Percentiles rank a stretch among this genome's conserved stretches.
These are phyloP conservation scores for Cremastinae sp. DNA, from an alignment of 2,888 invertebrate genomes.

Conservation along the genomic window DNA sequence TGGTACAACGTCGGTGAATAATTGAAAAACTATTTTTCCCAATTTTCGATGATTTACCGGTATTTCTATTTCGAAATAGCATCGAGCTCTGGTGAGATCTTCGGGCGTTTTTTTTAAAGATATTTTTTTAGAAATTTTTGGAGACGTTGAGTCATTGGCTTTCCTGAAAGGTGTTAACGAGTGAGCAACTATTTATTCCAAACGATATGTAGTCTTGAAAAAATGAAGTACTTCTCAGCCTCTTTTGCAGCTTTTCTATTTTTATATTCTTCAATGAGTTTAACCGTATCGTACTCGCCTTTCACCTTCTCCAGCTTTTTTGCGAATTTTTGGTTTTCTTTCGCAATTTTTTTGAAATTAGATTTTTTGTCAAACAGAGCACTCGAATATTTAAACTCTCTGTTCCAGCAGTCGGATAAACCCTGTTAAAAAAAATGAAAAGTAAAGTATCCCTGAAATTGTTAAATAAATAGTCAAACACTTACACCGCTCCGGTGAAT, in stretches of 20 bases:
- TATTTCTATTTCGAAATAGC: constrained; percentile 76
- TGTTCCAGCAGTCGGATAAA: constrained; percentile 72
- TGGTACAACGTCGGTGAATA: constrained; percentile 77
- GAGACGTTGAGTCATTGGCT: constrained; percentile 6
- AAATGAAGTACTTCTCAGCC: constrained; percentile 51
- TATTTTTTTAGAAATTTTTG: constrained; percentile 2
- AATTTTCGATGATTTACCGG: constrained; percentile 68
- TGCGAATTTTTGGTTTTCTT: constrained; percentile 66
- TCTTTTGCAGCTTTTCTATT: constrained; percentile 56
- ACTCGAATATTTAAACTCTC: constrained; percentile 39
- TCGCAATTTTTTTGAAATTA: constrained; percentile 52
- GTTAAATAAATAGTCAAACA: constrained; percentile 13
- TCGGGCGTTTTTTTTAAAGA: constrained; percentile 1
- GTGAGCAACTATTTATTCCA: background rate
- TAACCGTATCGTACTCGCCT: constrained; percentile 63
- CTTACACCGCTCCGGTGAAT: constrained; percentile 84
- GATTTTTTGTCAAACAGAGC: constrained; percentile 28
- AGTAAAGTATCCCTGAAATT: background rate
- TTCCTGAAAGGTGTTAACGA: constrained; percentile 1
- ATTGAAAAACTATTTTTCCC: constrained; percentile 77
- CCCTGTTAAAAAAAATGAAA: constrained; percentile 64
- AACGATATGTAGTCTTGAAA: background rate
- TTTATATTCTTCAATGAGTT: constrained; percentile 66
- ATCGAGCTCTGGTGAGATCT: constrained; percentile 65
- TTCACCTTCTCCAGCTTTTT: constrained; percentile 61